Percentiles rank a stretch among this genome's conserved stretches.
These are phyloP conservation scores for Alviniconcha strummeri DNA, from an alignment of 2,888 invertebrate genomes.

Conservation along the genomic window DNA sequence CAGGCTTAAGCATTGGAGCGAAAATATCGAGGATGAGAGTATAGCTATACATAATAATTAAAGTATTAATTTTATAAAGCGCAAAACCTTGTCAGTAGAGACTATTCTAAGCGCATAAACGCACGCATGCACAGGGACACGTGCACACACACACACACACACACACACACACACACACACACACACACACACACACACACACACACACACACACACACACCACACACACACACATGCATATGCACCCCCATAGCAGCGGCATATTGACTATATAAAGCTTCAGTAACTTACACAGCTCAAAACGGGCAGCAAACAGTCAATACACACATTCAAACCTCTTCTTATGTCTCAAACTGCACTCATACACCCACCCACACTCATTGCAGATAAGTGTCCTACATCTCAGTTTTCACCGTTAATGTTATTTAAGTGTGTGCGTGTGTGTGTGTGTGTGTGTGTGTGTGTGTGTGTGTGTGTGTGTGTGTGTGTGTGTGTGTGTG, in stretches of 20 bases:
- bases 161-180: background rate
- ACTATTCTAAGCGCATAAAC: background rate
- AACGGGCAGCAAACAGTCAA: background rate
- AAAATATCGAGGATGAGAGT: no score
- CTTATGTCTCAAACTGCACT: background rate
- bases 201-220: background rate
- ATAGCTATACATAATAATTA: no score
- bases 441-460: no score
- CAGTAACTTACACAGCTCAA: no score
- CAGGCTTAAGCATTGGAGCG: no score
- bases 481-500: no score
- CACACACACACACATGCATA: background rate
- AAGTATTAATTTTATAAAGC: no score
- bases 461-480: no score
- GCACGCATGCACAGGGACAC: background rate
- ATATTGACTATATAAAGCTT: no score
- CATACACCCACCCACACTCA: conserved; percentile 1
- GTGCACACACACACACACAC: background rate
- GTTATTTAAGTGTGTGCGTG: no score
- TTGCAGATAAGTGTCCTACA: background rate
- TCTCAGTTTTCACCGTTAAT: no score
- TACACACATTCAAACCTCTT: background rate
- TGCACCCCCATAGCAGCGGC: background rate
- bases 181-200: background rate
- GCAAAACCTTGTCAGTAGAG: no score